Evolutionary conservation across 2,888 invertebrate species (phyloP), one percentile per base, ranked within the genome.

Genomic region (Odontocolon sp.): DNA sequence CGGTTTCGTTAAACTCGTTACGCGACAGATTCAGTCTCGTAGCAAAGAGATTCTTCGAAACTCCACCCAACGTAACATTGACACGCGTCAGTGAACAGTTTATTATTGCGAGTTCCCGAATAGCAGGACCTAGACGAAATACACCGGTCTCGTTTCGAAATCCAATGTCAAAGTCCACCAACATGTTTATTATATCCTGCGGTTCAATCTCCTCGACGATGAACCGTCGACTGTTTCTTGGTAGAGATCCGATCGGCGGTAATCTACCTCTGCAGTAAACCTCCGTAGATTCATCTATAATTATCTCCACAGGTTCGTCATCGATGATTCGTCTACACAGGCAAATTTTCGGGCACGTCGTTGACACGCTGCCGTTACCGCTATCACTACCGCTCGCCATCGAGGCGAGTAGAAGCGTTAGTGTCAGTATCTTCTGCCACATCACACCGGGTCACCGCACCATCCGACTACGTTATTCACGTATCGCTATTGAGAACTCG

Each of bases 401-500:
- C 78, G 86, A 83, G 87, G 87, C 89, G 83, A 89, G 85, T 81
- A 88, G 83, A 71, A 89, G 81, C 72, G 83, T 82, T 85, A 87
- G 83, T 18, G 68, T 47, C 28, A 68, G 57, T n/a, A n/a, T n/a
- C 56, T 68, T 57, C 79, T 86, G 84, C 87, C 87, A 87, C 89
- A 88, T 88, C 77, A 83, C 85, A 83, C 80, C 72, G 54, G 45
- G 36, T 64, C 63, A 63, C 52, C 23, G 16, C 45, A 79, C 76
- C 56, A 70, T 70, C 54, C 50, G 63, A 47, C 28, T 79, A 14
- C 61, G 45, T 38, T 59, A 47, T 67, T 77, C 77, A 66, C 77
- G 59, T 59, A 52, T 74, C 45, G 36, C 23, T 47, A 21, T 33
- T 21, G 21, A 67, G 28, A 6, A 57, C 36, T 47, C 50, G 14